phyloP scores from a whole-genome alignment of 2,113 vertebrate species.

The Pelodiscus sinensis region DNA sequence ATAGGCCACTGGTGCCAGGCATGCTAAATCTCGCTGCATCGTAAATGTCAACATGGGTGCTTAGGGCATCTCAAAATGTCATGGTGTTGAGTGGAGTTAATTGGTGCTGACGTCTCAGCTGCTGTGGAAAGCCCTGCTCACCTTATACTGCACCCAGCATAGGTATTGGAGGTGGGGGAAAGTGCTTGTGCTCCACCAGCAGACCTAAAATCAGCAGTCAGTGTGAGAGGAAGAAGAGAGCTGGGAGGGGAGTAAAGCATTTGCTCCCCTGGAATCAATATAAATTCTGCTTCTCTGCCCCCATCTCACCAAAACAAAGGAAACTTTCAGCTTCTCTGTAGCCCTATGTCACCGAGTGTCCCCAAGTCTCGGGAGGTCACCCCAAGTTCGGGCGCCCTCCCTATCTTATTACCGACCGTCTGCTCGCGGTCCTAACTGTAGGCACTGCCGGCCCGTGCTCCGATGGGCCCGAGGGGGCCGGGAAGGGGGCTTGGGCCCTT shows the following conservation, averaged over 20 bases:
- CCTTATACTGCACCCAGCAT: neutral
- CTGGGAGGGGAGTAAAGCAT: neutral
- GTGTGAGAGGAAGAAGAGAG: neutral
- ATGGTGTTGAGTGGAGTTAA: constrained; percentile 17
- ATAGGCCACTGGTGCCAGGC: constrained; percentile 49
- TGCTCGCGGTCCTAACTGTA: no score
- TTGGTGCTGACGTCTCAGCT: neutral
- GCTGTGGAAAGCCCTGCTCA: neutral
- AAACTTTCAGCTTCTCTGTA: neutral
- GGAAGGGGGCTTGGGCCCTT: no score
- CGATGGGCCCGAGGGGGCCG: no score
- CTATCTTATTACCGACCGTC: no score
- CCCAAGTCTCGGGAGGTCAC: no score
- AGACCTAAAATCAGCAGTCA: neutral
- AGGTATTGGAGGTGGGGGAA: fast-evolving
- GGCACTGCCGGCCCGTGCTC: no score
- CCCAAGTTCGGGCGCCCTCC: no score
- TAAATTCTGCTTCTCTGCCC: neutral
- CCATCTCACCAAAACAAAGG: neutral
- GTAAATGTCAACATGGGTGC: constrained; percentile 58
- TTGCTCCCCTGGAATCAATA: neutral
- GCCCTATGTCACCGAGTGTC: no score
- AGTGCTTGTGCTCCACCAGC: fast-evolving
- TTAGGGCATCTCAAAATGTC: constrained; percentile 35
- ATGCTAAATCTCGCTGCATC: constrained; percentile 58